A percentile compares a stretch with the other conserved stretches of the same genome.
Conservation (phyloP, 2,797 vertebrate genomes). For the Acanthurus leucopareius region DNA sequence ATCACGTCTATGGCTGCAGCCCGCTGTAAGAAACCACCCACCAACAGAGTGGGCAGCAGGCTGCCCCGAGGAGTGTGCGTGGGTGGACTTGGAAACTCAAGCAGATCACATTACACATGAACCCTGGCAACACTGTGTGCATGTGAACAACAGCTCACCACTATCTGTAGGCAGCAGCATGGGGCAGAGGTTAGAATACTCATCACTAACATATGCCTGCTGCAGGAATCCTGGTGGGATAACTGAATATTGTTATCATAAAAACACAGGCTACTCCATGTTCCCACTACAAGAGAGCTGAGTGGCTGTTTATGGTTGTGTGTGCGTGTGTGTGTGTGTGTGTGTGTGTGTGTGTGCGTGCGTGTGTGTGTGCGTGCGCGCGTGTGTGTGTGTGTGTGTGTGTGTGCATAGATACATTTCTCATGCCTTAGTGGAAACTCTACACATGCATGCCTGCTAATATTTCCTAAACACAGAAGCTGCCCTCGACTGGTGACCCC, state of each 20-base stretch:
- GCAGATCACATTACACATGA: slow-evolving; percentile 86
- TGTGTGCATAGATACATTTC: slow-evolving; percentile 31
- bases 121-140: slow-evolving; percentile 81
- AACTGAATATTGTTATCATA: slow-evolving; percentile 71
- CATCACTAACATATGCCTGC: slow-evolving; percentile 84
- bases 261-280: slow-evolving; percentile 74
- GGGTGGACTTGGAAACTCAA: slow-evolving; percentile 85
- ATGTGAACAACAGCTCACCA: slow-evolving; percentile 81
- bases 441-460: slow-evolving; percentile 50
- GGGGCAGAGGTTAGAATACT: slow-evolving; percentile 81
- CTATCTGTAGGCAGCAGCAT: slow-evolving; percentile 84
- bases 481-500: slow-evolving; percentile 43
- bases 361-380: neutral
- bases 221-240: slow-evolving; percentile 79
- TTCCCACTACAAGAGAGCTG: slow-evolving; percentile 64
- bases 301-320: slow-evolving; percentile 38
- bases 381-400: slow-evolving; percentile 32
- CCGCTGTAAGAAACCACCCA: slow-evolving; percentile 84
- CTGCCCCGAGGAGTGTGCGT: slow-evolving; percentile 84
- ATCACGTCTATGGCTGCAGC: slow-evolving; percentile 78
- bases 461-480: slow-evolving; percentile 58
- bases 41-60: slow-evolving; percentile 85
- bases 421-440: slow-evolving; percentile 58
- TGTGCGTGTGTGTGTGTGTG: slow-evolving; percentile 9
- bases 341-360: slow-evolving; percentile 28